These are phyloP conservation scores for Leucoma salicis DNA, from an alignment of 2,888 invertebrate species.

Conservation along the genomic window DNA sequence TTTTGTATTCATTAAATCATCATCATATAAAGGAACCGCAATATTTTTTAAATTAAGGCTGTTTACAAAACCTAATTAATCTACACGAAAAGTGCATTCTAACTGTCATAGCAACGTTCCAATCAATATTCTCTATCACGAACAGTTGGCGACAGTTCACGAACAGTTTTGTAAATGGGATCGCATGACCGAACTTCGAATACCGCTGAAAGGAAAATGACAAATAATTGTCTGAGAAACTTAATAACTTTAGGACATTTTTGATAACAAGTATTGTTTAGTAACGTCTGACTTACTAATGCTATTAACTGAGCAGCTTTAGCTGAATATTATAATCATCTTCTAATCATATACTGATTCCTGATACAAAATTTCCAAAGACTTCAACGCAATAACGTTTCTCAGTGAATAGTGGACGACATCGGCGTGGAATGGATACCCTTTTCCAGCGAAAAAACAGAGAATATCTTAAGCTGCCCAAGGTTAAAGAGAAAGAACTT, in stretches of 20 bases:
- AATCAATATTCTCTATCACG: constrained; percentile 26
- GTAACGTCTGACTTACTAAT: too few species aligned
- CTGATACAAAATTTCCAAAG: too few species aligned
- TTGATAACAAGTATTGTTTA: neutral
- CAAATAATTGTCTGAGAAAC: neutral
- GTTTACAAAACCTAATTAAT: neutral
- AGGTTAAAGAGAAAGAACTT: too few species aligned
- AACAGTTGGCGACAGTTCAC: constrained; percentile 3
- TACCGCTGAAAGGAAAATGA: constrained; percentile 1
- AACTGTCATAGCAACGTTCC: constrained; percentile 5
- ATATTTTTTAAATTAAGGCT: neutral
- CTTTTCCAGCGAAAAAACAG: too few species aligned
- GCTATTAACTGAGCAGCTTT: too few species aligned
- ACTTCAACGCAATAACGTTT: too few species aligned
- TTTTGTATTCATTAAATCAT: too few species aligned
- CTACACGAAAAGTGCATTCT: constrained; percentile 27
- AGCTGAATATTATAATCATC: too few species aligned
- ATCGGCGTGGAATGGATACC: too few species aligned
- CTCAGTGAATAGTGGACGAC: too few species aligned
- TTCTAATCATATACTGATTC: too few species aligned
- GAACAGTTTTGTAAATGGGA: neutral
- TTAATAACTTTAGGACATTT: neutral
- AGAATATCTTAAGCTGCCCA: too few species aligned
- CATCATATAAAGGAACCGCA: neutral
- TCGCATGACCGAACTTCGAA: constrained; percentile 3